Evolutionary conservation across 2,888 invertebrate species (phyloP), one percentile per base, ranked within the genome.

Genomic region (Hemistola chrysoprasaria): DNA sequence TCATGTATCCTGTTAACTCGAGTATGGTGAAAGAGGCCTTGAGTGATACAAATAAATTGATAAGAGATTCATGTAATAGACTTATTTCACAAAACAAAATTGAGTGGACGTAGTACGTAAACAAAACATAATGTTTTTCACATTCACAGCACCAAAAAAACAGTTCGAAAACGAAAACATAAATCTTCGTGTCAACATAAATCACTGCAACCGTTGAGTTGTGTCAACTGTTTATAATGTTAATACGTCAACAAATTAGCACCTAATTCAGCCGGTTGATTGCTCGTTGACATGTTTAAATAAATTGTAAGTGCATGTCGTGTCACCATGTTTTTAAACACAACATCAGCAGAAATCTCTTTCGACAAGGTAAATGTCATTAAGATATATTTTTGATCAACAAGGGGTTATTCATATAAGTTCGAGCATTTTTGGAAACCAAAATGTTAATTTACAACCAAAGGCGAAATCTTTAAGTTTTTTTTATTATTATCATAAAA

Each of bases 181-280:
- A 39, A 40, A 47, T 47, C 45, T 32, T 20, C 30, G 22, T 35
- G 31, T 35, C 35, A 29, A 20, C 22, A 24, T 47, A 47, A 50
- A 32, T 50, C 29, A 38, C 30, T 7, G 31, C 30, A 27, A 43
- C 28, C 11, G 33, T 29, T 8, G 22, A 35, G 29, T 41, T 50
- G 47, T 34, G 47, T 34, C 50, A 50, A 46, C 44, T 33, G 36
- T 22, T 31, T 22, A 39, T n/a, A n/a, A n/a, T 37, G 47, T 47
- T 38, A 33, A 34, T 40, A 32, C 28, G 39, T 50, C 42, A 32
- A 38, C 45, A 25, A 40, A 45, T 51, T 51, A 51, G 35, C 47
- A 45, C 45, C 41, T 38, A 41, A 42, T 47, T 47, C 22, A 40
- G 22, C 22, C 21, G 11, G 23, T 29, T 8, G 16, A 41, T 43